Base-by-base conservation (phyloP, 1,140 invertebrate genomes). In the Sycophaga agraensis region DNA sequence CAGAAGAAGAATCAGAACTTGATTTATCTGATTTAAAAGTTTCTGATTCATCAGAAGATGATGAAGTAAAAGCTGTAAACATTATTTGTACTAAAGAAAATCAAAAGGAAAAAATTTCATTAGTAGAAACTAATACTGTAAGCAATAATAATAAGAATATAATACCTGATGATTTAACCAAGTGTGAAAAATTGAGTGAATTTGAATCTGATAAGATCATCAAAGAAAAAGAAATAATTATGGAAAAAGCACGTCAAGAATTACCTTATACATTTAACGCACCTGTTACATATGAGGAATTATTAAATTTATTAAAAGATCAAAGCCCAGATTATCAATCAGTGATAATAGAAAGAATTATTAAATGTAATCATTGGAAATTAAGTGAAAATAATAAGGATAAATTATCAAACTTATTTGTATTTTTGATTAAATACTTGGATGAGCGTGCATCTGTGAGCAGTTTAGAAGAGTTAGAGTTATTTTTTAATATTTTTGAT, bases 321-420 rank as follows among this genome's bases (percentile, higher is more conserved):
- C 84, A 87, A 59, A 82, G 81, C 34, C 76, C 84, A 8, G 75
- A 84, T 6, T 84, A 91, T 64, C 88, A 92, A 65, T 77, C 84
- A 2, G 82, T 86, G 7, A 88, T 94, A 9, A 68, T 96, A 49
- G 88, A 93, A 66, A 85, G 92, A 68, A 87, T 96, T 66, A 89
- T 95, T 42, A 93, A 93, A 80, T 91, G 87, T 66, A 91, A 93
- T 80, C 89, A 95, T 76, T 89, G 88, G 34, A 89, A 89, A 71
- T 74, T 94, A 43, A 84, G 84, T 17, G 85, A 86, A 64, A 85
- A 84, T 12, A 94, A 95, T 70, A 92, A 91, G 73, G 85, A 88
- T 45, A 88, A 90, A 72, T 80, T 95, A 24, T 85, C 86, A 28
- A 83, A 84, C 66, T 73, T 94, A 9, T 93, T 89, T 74, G 84